Base-by-base conservation (phyloP, 1,140 invertebrate genomes). In the Neotoxoptera formosana region DNA sequence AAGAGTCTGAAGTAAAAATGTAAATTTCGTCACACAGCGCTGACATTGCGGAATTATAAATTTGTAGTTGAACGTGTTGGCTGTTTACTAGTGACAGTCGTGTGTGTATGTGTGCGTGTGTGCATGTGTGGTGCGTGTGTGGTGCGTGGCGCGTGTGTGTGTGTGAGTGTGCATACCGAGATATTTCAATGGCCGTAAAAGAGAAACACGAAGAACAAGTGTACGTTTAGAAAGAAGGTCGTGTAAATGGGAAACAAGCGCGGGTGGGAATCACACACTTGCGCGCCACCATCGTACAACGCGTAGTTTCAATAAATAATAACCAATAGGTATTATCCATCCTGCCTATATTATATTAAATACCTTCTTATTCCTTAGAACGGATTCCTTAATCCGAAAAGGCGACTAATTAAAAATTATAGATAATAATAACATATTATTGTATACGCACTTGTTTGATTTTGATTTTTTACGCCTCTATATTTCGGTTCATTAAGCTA, bases 131-230 rank as follows among this genome's bases (percentile, higher is more conserved):
- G 23, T 7, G 23, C 7, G 30, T 34, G 47, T 48, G 25, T 48
- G 25, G 21, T 30, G 41, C 20, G 48, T 23, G 45, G 86, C 36
- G 47, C 8, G 34, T 7, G 34, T 8, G 23, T 6, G 56, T 56
- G 8, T 25, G 53, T 25, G 53, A 25, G 23, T 21, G 20, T 11
- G 25, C 25, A 67, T 76, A 76, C n/a, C 20, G n/a, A 21, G 84
- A 86, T 86, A 86, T 86, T 86, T 86, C 48, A 51, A 88, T 88
- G n/a, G 87, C 47, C 48, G 86, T 88, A 88, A 88, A 88, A 51
- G 48, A 88, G 87, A 34, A 88, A 88, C 87, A 51, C 87, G 87
- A 51, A 30, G 47, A 88, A 88, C 87, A 48, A 86, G 84, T 86
- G 45, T 47, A 45, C 36, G 36, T 84, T 86, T 86, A 86, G 45